These are phyloP conservation scores for Acheta domesticus DNA, from an alignment of 2,888 invertebrate species.

Conservation along the genomic window DNA sequence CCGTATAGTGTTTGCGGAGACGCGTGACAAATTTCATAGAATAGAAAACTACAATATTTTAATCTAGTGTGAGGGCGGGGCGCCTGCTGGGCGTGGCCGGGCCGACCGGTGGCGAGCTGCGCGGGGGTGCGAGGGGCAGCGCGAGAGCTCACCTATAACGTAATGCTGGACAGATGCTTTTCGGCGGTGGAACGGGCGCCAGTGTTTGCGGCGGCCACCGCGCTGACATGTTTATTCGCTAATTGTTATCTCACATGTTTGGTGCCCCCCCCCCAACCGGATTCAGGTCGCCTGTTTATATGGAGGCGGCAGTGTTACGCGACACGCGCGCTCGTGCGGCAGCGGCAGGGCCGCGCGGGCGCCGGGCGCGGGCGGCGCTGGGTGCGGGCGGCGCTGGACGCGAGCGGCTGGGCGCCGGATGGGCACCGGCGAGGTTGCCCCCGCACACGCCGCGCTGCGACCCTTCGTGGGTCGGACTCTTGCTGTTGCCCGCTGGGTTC, in stretches of 20 bases:
- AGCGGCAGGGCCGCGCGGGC: neutral
- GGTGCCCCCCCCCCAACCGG: constrained; percentile 18
- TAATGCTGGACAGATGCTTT: neutral
- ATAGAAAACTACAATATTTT: neutral
- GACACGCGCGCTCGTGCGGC: neutral
- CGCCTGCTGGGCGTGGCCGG: neutral
- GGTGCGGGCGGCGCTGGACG: neutral
- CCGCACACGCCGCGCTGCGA: too few species aligned
- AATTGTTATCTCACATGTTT: constrained; percentile 18
- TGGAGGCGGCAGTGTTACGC: neutral
- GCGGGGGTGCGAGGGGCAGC: neutral
- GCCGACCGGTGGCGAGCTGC: neutral
- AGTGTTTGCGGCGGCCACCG: constrained; percentile 1
- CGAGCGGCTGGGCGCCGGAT: neutral
- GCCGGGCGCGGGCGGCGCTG: neutral
- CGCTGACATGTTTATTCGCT: constrained; percentile 18
- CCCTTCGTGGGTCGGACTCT: too few species aligned
- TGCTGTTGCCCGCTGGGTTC: too few species aligned
- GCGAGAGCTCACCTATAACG: neutral
- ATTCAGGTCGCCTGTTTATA: constrained; percentile 18
- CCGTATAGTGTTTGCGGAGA: neutral
- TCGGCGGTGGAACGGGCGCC: neutral
- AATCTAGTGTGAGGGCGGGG: neutral
- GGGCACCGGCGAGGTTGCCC: too few species aligned
- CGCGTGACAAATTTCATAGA: neutral